Percentiles rank a stretch among this genome's conserved stretches.
phyloP scores from a whole-genome alignment of 2,797 vertebrate species.

The Melanotaenia trifasciata region DNA sequence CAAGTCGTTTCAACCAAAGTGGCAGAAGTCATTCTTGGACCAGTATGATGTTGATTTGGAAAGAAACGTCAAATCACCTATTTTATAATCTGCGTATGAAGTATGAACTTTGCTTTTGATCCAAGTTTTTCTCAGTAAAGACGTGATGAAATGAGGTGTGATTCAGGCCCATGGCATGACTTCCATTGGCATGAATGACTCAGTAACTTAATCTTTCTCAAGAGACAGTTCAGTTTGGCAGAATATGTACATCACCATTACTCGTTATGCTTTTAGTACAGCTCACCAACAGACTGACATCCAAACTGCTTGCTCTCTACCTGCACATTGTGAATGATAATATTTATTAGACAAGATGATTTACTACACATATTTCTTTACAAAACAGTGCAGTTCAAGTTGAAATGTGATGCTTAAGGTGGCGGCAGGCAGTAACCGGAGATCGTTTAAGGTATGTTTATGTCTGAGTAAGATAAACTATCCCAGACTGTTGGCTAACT shows the following conservation, averaged over 20 bases:
- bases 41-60: not conserved
- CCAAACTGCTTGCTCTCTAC: conserved; percentile 6
- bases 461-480: conserved; percentile 16
- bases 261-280: conserved; percentile 4
- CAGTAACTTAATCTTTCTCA: conserved; percentile 28
- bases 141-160: conserved; percentile 38
- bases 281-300: conserved; percentile 4
- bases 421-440: conserved; percentile 3
- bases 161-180: conserved; percentile 20
- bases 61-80: not conserved
- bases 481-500: not conserved
- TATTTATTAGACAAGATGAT: conserved; percentile 6
- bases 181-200: conserved; percentile 22
- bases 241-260: not conserved
- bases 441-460: conserved; percentile 19
- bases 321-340: conserved; percentile 1
- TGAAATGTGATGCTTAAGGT: not conserved
- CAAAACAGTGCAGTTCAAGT: not conserved
- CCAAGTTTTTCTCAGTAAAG: conserved; percentile 16
- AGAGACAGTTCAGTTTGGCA: conserved; percentile 30
- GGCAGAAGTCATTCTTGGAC: not conserved
- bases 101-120: conserved; percentile 11
- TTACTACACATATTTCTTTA: conserved; percentile 11
- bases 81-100: conserved; percentile 10
- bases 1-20: not conserved